Evolutionary conservation across 2,888 invertebrate genomes (phyloP).

Genomic region (Agrilus mali): DNA sequence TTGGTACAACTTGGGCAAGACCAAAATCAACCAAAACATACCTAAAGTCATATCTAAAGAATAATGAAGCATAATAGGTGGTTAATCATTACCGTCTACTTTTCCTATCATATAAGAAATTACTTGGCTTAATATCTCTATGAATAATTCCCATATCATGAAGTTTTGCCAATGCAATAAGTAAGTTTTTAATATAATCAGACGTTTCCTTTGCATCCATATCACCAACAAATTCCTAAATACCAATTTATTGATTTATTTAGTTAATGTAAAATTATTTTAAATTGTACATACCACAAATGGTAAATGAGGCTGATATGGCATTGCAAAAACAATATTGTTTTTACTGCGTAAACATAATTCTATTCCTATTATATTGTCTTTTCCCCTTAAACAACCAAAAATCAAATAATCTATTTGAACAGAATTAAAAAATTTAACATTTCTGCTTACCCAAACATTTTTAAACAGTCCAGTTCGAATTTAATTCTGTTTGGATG

Average conservation of each 20-base stretch:
- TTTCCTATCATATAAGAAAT: slow-evolving; percentile 73
- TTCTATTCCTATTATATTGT: slow-evolving; percentile 72
- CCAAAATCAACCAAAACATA: slow-evolving; percentile 83
- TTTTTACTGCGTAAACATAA: slow-evolving; percentile 64
- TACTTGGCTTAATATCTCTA: slow-evolving; percentile 83
- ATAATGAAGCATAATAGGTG: slow-evolving; percentile 4
- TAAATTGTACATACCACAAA: slow-evolving; percentile 54
- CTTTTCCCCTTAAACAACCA: slow-evolving; percentile 50
- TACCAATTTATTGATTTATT: slow-evolving; percentile 7
- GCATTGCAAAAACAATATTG: slow-evolving; percentile 80
- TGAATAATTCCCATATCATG: slow-evolving; percentile 79
- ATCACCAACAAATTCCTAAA: slow-evolving; percentile 60
- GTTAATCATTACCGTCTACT: slow-evolving; percentile 38
- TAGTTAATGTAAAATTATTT: not conserved
- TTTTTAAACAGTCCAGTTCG: slow-evolving; percentile 66
- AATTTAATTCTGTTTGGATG: slow-evolving; percentile 70
- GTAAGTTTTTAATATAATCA: slow-evolving; percentile 67
- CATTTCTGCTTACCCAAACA: slow-evolving; percentile 50
- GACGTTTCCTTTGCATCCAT: slow-evolving; percentile 60
- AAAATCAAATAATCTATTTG: slow-evolving; percentile 1
- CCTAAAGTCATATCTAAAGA: slow-evolving; percentile 27
- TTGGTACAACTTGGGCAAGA: slow-evolving; percentile 54
- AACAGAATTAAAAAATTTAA: not conserved
- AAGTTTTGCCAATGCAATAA: slow-evolving; percentile 65
- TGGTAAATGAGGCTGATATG: slow-evolving; percentile 70